Conservation (phyloP, 2,888 invertebrate species). For the Himalopsyche tibetana region DNA sequence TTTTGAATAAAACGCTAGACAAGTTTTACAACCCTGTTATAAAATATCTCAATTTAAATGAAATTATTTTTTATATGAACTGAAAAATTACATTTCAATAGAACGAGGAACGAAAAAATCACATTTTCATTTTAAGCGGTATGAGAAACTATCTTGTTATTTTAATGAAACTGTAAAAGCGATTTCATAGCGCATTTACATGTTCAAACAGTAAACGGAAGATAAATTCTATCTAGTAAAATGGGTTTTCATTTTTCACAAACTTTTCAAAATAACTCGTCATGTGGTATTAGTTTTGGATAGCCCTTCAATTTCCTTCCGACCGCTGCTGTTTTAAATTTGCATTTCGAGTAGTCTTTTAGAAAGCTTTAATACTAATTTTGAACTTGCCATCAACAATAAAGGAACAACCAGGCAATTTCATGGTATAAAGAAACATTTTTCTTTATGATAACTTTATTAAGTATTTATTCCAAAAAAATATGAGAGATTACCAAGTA, state of each 20-base stretch:
- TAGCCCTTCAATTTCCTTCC: conserved; percentile 18
- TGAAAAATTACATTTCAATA: too few species aligned
- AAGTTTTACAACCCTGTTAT: too few species aligned
- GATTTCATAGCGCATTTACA: too few species aligned
- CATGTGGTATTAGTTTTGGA: conserved; percentile 20
- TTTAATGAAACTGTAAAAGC: too few species aligned
- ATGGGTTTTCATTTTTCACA: background rate
- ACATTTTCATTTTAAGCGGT: too few species aligned
- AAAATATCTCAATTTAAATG: too few species aligned
- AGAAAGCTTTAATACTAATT: conserved; percentile 14
- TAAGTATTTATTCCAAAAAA: too few species aligned
- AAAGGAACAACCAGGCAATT: conserved; percentile 23
- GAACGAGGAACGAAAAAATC: too few species aligned
- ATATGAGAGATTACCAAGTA: too few species aligned
- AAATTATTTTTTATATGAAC: too few species aligned
- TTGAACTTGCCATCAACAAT: conserved; percentile 15
- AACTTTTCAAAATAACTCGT: conserved; percentile 1
- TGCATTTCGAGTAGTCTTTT: conserved; percentile 23
- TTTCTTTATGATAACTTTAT: background rate
- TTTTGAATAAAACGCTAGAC: too few species aligned
- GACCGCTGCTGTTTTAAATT: conserved; percentile 38
- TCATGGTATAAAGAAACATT: background rate
- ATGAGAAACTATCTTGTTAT: too few species aligned
- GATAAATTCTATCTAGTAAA: background rate
- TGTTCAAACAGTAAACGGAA: background rate